Conservation (phyloP, 2,888 invertebrate genomes). For the Drosophila bunnanda region DNA sequence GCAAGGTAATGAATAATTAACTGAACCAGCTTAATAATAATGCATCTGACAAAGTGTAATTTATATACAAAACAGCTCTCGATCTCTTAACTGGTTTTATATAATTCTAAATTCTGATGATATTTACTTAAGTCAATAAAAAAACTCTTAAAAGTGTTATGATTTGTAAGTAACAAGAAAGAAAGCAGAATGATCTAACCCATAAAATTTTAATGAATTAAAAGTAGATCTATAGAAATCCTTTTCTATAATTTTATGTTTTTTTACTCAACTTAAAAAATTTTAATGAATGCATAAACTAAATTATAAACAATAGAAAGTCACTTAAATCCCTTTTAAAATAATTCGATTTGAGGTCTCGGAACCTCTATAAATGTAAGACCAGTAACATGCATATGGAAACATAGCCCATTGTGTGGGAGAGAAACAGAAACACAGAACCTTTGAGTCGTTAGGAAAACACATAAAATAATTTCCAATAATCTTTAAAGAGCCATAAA, state of each 20-base stretch:
- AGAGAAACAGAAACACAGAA: constrained; percentile 19
- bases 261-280: background rate
- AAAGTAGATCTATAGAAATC: background rate
- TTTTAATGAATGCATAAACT: background rate
- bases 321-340: background rate
- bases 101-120: background rate
- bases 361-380: background rate
- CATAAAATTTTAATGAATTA: background rate
- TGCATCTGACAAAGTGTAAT: background rate
- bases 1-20: constrained; percentile 2
- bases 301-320: background rate
- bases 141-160: no score
- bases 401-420: constrained; percentile 11
- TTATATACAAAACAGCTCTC: background rate
- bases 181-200: no score
- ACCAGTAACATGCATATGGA: background rate
- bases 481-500: constrained; percentile 78
- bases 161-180: no score
- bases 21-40: background rate
- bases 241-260: background rate
- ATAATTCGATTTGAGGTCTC: background rate
- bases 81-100: background rate
- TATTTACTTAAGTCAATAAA: background rate
- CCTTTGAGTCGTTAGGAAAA: constrained; percentile 67
- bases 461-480: constrained; percentile 78